Conservation (phyloP, 2,888 invertebrate species). For the Amblyjoppa fuscipennis region DNA sequence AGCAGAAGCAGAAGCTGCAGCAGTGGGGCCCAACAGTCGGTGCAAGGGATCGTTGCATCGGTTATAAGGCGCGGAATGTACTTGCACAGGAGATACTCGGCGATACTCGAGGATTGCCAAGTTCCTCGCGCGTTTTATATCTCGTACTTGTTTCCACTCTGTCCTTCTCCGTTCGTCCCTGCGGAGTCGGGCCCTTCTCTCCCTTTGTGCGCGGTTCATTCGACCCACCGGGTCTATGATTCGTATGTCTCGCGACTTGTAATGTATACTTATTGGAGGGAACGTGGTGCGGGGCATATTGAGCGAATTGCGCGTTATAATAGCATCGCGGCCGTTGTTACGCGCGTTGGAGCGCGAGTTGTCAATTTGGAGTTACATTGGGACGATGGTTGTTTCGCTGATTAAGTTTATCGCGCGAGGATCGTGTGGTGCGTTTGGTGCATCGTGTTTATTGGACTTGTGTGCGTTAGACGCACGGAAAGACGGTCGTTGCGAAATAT, state of each 20-base stretch:
- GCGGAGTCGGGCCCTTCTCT: not conserved
- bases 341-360: slow-evolving; percentile 54
- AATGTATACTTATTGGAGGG: slow-evolving; percentile 64
- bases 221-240: slow-evolving; percentile 48
- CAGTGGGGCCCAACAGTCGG: slow-evolving; percentile 24
- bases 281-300: slow-evolving; percentile 40
- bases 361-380: slow-evolving; percentile 46
- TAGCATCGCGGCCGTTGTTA: slow-evolving; percentile 58
- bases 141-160: slow-evolving; percentile 5
- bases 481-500: too few species aligned
- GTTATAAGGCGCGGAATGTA: slow-evolving; percentile 67
- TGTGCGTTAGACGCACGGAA: too few species aligned
- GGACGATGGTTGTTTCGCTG: not conserved
- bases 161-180: not conserved
- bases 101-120: slow-evolving; percentile 61
- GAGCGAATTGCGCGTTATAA: slow-evolving; percentile 63
- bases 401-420: not conserved
- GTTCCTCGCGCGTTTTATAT: slow-evolving; percentile 56
- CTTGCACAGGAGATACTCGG: slow-evolving; percentile 56
- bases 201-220: slow-evolving; percentile 42
- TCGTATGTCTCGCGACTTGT: slow-evolving; percentile 48
- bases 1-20: slow-evolving; percentile 32
- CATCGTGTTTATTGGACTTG: too few species aligned
- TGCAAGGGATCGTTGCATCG: slow-evolving; percentile 52
- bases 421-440: not conserved